phyloP scores from a whole-genome alignment of 2,888 invertebrate genomes.

The Drosophila borborema region DNA sequence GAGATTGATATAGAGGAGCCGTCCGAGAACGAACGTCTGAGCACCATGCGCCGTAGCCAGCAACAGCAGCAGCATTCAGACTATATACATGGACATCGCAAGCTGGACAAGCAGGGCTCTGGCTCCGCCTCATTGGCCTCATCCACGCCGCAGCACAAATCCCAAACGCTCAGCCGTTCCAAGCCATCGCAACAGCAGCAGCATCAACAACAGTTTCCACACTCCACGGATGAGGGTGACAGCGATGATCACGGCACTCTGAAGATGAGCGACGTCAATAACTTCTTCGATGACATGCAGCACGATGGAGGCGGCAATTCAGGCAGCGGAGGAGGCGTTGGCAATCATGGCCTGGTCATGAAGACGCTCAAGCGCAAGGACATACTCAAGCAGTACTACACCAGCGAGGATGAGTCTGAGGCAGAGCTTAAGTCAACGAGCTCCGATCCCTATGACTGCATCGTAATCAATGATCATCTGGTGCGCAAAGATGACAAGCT shows the following conservation, averaged over 20 bases:
- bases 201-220: constrained; percentile 66
- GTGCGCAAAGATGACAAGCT: constrained; percentile 86
- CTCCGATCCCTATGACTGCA: constrained; percentile 92
- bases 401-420: constrained; percentile 87
- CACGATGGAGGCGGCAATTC: constrained; percentile 77
- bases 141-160: constrained; percentile 60
- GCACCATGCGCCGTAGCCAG: constrained; percentile 77
- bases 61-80: constrained; percentile 61
- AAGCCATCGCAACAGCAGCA: constrained; percentile 49
- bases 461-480: constrained; percentile 92
- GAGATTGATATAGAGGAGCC: constrained; percentile 84
- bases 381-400: constrained; percentile 90
- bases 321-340: constrained; percentile 82
- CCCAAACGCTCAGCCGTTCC: constrained; percentile 61
- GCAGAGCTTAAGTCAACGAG: constrained; percentile 87
- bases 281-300: constrained; percentile 81
- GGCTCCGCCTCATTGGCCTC: constrained; percentile 43
- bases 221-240: constrained; percentile 82
- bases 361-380: constrained; percentile 91
- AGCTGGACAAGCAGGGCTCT: constrained; percentile 65
- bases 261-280: constrained; percentile 87
- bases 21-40: constrained; percentile 77
- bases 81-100: constrained; percentile 49
- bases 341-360: constrained; percentile 88
- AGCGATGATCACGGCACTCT: constrained; percentile 84